Evolutionary conservation across 2,888 invertebrate genomes (phyloP).

Genomic region (Eledona agricola): DNA sequence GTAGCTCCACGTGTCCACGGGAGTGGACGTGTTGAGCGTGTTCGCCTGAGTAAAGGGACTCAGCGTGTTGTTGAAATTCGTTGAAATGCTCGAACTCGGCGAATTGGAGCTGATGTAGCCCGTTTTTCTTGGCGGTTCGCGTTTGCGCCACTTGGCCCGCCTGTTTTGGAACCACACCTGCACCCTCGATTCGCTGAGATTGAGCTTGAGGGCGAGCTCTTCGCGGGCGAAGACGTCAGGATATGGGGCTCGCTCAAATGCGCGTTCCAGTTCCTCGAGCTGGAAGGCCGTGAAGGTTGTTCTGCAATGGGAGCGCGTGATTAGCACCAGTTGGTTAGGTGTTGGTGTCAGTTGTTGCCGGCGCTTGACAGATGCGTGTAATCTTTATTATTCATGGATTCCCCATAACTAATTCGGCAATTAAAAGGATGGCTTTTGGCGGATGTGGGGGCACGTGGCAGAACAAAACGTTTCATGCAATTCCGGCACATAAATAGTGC

Average conservation of each 20-base stretch:
- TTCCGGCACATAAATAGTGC: too few species aligned
- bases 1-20: conserved; percentile 79
- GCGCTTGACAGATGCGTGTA: conserved; percentile 39
- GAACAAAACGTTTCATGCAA: too few species aligned
- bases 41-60: conserved; percentile 67
- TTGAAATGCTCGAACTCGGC: conserved; percentile 69
- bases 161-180: conserved; percentile 91
- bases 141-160: conserved; percentile 92
- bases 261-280: conserved; percentile 90
- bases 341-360: conserved; percentile 43
- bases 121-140: conserved; percentile 91
- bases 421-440: conserved; percentile 2
- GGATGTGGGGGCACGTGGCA: conserved; percentile 4
- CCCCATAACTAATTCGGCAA: conserved; percentile 20
- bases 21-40: conserved; percentile 56
- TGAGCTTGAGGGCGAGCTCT: conserved; percentile 89
- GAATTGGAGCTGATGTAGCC: conserved; percentile 78
- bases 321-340: conserved; percentile 38
- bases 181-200: conserved; percentile 82
- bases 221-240: conserved; percentile 96
- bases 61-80: conserved; percentile 66
- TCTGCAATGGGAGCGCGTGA: conserved; percentile 65
- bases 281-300: conserved; percentile 97
- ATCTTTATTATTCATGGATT: conserved; percentile 30
- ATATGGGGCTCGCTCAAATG: conserved; percentile 94